phyloP scores from a whole-genome alignment of 2,113 vertebrate species.

The Paralichthys olivaceus region DNA sequence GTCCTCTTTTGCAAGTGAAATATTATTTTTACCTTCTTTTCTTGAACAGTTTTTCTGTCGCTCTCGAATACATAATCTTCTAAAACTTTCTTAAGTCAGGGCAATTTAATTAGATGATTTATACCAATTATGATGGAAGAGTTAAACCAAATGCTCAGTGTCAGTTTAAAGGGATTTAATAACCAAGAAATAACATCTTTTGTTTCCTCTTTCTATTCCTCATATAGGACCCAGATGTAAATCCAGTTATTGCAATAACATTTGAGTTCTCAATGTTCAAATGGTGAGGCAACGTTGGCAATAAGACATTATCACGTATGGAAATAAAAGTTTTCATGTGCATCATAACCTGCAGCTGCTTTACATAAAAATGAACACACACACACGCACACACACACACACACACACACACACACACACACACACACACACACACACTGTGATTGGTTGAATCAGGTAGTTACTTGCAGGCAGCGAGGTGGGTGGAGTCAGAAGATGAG shows the following conservation, averaged over 20 bases:
- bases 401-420: not conserved
- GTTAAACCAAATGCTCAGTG: too few relatives aligned
- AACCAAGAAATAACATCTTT: too few relatives aligned
- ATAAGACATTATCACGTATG: not conserved
- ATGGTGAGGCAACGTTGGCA: not conserved
- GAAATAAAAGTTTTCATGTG: not conserved
- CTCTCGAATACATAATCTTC: too few relatives aligned
- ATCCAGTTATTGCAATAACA: not conserved
- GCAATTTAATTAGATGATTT: too few relatives aligned
- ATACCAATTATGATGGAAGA: too few relatives aligned
- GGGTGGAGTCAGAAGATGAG: constrained; percentile 37
- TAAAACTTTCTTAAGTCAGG: too few relatives aligned
- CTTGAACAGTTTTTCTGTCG: not conserved
- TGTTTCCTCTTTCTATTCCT: not conserved
- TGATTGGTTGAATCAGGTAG: constrained; percentile 79
- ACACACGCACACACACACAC: not conserved
- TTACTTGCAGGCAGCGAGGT: constrained; percentile 72
- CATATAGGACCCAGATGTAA: not conserved
- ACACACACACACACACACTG: constrained; percentile 8
- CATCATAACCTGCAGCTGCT: not conserved
- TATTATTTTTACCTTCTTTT: not conserved
- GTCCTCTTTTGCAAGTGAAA: not conserved
- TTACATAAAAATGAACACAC: not conserved
- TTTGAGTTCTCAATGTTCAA: not conserved
- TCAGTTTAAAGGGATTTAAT: too few relatives aligned